These are phyloP conservation scores for Agrilus biguttatus DNA, from an alignment of 2,888 invertebrate species.

Conservation along the genomic window DNA sequence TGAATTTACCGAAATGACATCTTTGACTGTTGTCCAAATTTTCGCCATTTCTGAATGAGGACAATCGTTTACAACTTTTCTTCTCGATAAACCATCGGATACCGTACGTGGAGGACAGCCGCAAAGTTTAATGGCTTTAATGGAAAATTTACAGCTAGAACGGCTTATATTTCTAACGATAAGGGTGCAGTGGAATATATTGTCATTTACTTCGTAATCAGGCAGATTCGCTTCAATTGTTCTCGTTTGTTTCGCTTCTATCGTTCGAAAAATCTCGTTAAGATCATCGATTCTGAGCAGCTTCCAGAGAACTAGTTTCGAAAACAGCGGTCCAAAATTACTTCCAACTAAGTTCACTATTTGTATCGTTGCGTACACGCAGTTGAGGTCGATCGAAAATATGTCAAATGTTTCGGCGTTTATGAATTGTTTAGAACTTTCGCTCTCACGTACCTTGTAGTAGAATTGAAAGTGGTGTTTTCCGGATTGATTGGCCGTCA, in stretches of 20 bases:
- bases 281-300: slow-evolving; percentile 17
- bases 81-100: slow-evolving; percentile 16
- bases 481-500: too few relatives aligned
- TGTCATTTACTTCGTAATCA: slow-evolving; percentile 17
- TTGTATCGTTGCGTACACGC: slow-evolving; percentile 24
- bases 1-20: slow-evolving; percentile 17
- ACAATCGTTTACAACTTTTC: slow-evolving; percentile 22
- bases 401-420: slow-evolving; percentile 14
- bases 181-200: slow-evolving; percentile 18
- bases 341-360: slow-evolving; percentile 22
- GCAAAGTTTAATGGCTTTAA: slow-evolving; percentile 25
- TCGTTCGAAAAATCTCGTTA: slow-evolving; percentile 17
- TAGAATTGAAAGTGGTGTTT: too few relatives aligned
- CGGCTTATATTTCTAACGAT: slow-evolving; percentile 21
- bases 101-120: slow-evolving; percentile 19
- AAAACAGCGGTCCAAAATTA: slow-evolving; percentile 22
- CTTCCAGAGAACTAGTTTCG: slow-evolving; percentile 29
- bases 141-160: slow-evolving; percentile 15
- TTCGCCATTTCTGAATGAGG: slow-evolving; percentile 22
- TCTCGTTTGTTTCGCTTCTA: slow-evolving; percentile 15
- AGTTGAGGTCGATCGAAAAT: slow-evolving; percentile 19
- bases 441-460: too few relatives aligned
- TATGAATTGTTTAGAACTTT: too few relatives aligned
- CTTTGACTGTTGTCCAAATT: slow-evolving; percentile 18
- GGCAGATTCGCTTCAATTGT: slow-evolving; percentile 19